Percentiles rank a stretch among this genome's conserved stretches.
Evolutionary conservation across 2,113 vertebrate species (phyloP).

Genomic region (Catagonus wagneri): DNA sequence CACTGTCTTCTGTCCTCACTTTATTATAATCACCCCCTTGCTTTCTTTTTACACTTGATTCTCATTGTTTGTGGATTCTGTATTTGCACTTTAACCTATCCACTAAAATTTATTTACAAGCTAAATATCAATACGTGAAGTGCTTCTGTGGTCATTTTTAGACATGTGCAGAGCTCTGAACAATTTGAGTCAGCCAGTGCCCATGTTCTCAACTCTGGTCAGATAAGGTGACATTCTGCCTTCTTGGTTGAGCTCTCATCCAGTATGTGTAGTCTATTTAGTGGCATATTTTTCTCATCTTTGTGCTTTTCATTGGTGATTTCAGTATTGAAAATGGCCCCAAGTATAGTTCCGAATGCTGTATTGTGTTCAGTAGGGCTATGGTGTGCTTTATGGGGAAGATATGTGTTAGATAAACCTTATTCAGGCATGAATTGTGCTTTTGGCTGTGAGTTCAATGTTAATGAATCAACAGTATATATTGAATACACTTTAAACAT

Average conservation of each 20-base stretch:
- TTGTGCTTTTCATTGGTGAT: not conserved
- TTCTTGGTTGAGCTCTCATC: not conserved
- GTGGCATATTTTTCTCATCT: not conserved
- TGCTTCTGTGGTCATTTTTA: not conserved
- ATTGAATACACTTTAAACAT: constrained; percentile 7
- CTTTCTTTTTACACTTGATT: not conserved
- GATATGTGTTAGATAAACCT: not conserved
- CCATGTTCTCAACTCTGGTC: not conserved
- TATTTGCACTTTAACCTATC: not conserved
- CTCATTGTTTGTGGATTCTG: not conserved
- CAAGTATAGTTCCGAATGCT: not conserved
- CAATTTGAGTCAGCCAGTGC: not conserved
- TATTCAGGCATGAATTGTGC: not conserved
- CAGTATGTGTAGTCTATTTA: not conserved
- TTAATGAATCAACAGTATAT: not conserved
- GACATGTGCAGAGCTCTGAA: not conserved
- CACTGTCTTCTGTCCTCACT: not conserved
- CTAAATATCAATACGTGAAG: not conserved
- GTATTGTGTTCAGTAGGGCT: not conserved
- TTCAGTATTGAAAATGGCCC: not conserved
- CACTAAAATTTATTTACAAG: not conserved
- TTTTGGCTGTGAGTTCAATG: not conserved
- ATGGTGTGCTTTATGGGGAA: not conserved
- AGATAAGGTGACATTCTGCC: not conserved
- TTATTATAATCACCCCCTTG: not conserved